Evolutionary conservation across 2,113 vertebrate genomes (phyloP).

Genomic region (Gasterosteus aculeatus): DNA sequence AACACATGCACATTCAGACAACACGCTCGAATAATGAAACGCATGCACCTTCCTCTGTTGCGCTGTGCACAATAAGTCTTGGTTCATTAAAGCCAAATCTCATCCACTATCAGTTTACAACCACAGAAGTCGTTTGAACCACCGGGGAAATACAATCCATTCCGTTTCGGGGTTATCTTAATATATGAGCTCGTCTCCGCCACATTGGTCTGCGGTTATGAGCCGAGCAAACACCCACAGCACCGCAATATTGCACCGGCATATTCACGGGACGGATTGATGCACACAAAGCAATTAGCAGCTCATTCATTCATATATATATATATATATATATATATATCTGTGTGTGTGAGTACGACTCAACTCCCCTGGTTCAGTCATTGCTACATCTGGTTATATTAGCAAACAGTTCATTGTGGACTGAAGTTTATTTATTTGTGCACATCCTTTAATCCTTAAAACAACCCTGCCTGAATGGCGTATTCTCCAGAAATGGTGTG

Average conservation of each 20-base stretch:
- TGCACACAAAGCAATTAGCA: conserved; percentile 81
- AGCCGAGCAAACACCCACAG: conserved; percentile 77
- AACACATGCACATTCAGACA: conserved; percentile 29
- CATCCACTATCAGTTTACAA: conserved; percentile 81
- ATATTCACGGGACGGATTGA: conserved; percentile 66
- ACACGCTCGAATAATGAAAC: conserved; percentile 57
- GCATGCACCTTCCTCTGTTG: conserved; percentile 59
- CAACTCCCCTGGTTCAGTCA: conserved; percentile 57
- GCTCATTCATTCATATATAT: conserved; percentile 47
- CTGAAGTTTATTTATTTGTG: conserved; percentile 53
- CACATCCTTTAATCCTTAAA: conserved; percentile 22
- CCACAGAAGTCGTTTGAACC: conserved; percentile 80
- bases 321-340: neutral
- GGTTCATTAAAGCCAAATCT: conserved; percentile 84
- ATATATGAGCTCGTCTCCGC: conserved; percentile 80
- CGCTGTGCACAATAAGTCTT: conserved; percentile 79
- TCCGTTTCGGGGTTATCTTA: conserved; percentile 80
- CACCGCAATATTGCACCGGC: conserved; percentile 73
- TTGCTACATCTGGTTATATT: conserved; percentile 65
- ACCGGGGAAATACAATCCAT: conserved; percentile 81
- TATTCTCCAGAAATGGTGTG: conserved; percentile 1
- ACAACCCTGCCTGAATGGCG: conserved; percentile 25
- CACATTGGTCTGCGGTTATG: conserved; percentile 78
- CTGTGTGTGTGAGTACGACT: conserved; percentile 30
- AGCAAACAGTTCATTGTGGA: conserved; percentile 54